Evolutionary conservation across 2,888 invertebrate genomes (phyloP).

Genomic region (Cancer borealis): DNA sequence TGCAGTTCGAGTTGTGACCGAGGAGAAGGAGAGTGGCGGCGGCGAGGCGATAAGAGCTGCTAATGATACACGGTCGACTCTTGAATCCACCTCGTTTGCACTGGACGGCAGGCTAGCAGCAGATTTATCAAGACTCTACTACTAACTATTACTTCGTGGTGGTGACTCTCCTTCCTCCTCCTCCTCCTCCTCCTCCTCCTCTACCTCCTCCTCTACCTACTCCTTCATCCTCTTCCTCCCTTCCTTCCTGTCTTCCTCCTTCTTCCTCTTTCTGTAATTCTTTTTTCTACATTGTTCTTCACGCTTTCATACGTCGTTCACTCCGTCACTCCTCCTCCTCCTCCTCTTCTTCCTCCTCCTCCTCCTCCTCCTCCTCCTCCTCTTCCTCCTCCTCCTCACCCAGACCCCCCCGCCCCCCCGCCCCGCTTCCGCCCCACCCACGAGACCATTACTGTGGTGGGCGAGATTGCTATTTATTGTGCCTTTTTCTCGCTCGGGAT

Average conservation of each 20-base stretch:
- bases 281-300: not conserved
- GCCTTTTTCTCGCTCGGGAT: slow-evolving; percentile 64
- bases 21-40: not conserved
- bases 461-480: slow-evolving; percentile 70
- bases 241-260: no score
- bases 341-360: not conserved
- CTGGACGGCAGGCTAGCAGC: not conserved
- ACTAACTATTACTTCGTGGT: not conserved
- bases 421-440: slow-evolving; percentile 39
- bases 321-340: not conserved
- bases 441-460: slow-evolving; percentile 56
- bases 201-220: not conserved
- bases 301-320: not conserved
- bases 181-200: not conserved
- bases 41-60: slow-evolving; percentile 34
- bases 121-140: not conserved
- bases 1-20: slow-evolving; percentile 23
- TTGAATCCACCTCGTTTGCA: slow-evolving; percentile 38
- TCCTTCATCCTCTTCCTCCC: not conserved
- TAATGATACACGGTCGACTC: slow-evolving; percentile 41
- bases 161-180: no score
- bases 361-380: not conserved
- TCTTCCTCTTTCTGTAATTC: not conserved
- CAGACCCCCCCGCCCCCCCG: not conserved
- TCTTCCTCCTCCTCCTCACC: not conserved